Base-by-base conservation (phyloP, 2,797 vertebrate genomes). In the Clarias pachynema region DNA sequence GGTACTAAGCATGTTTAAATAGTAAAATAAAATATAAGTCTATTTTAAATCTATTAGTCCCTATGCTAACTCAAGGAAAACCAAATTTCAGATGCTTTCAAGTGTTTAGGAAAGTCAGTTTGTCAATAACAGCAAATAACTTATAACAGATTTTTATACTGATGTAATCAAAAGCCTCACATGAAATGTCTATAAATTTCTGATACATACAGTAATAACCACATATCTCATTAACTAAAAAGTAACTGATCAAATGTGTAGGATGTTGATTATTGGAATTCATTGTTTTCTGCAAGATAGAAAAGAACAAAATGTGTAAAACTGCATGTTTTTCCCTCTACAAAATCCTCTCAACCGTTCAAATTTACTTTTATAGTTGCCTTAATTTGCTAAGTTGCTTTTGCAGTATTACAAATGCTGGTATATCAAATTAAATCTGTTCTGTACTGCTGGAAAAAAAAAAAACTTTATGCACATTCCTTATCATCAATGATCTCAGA, bases 1-100 rank as follows among this genome's bases (percentile, higher is more conserved):
- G 53, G 62, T 60, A 75, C n/a, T 87, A 74, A 73, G 57, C 31
- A 10, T 75, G 69, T 84, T 44, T 85, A 65, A 85, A 53, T 53
- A 14, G 49, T 53, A 53, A 53, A 53, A 53, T 14, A 53, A 12
- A 53, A 53, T 53, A 14, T 14, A 53, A 53, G 49, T 53, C 49
- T 53, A 49, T 49, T 53, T 12, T 53, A 53, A 53, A 53, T 31
- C 6, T 40, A 18, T 85, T 60, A 80, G 0, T 85, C 75, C 80
- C 79, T 82, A 24, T 56, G 49, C n/a, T 16, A 37, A 8, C 20
- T 10, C 56, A 34, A 85, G 68, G 77, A 29, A 83, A 78, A 80
- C 16, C 44, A 60, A 40, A 15, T 78, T 70, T 85, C 57, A 85
- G 26, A 69, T 26, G 72, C 60, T 22, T 24, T 57, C n/a, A 81